These are phyloP conservation scores for Numida meleagris DNA, from an alignment of 2,113 vertebrate genomes.

Conservation along the genomic window DNA sequence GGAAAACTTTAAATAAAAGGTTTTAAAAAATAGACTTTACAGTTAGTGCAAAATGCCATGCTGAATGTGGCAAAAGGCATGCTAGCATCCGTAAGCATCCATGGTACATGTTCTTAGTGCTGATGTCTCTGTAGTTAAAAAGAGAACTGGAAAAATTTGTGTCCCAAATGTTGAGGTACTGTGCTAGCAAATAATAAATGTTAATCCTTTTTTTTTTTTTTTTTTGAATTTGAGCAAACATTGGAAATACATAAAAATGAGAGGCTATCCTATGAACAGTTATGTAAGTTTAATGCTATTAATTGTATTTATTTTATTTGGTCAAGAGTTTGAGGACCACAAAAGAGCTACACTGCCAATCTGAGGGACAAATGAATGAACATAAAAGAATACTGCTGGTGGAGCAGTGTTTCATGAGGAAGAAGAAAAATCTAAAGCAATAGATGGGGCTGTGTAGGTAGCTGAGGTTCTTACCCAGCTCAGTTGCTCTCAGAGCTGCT, in stretches of 20 bases:
- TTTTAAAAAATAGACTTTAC: neutral
- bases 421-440: neutral
- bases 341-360: neutral
- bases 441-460: neutral
- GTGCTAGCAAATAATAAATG: no score
- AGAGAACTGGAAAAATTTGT: neutral
- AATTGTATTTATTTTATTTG: neutral
- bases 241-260: no score
- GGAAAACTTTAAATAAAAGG: neutral
- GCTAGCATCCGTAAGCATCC: neutral
- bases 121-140: neutral
- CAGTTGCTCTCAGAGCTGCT: neutral
- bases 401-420: neutral
- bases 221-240: no score
- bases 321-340: neutral
- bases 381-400: neutral
- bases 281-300: neutral
- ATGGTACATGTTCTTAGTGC: neutral
- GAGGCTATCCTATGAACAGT: neutral
- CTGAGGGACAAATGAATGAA: neutral
- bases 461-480: neutral
- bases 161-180: no score
- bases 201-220: no score
- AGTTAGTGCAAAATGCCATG: neutral
- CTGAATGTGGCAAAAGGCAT: neutral